Conservation (phyloP, 2,113 vertebrate species). For the Nasalis larvatus region DNA sequence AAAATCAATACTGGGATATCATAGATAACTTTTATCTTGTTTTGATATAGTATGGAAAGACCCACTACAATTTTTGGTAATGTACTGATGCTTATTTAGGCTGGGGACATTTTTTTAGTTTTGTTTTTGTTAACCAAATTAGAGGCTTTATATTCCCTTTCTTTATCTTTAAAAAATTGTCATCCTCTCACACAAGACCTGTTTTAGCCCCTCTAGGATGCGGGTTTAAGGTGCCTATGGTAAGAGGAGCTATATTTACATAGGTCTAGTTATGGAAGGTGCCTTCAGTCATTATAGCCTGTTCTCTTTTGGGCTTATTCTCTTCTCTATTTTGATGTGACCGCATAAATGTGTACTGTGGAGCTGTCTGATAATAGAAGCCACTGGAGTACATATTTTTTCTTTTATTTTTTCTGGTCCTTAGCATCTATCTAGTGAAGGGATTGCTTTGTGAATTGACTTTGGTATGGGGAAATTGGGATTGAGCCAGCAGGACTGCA, state of each 20-base stretch:
- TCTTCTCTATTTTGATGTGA: conserved; percentile 43
- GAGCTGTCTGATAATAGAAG: conserved; percentile 36
- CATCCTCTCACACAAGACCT: background rate
- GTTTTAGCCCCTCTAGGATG: background rate
- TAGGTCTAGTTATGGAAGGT: background rate
- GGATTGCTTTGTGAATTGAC: conserved; percentile 46
- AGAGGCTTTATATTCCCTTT: conserved; percentile 27
- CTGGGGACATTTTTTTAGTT: conserved; percentile 13
- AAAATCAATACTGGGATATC: conserved; percentile 11
- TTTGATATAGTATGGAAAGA: conserved; percentile 34
- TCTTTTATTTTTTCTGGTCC: conserved; percentile 42
- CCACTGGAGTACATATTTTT: background rate
- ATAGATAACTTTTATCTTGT: conserved; percentile 21
- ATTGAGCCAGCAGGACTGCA: background rate
- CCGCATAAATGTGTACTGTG: background rate
- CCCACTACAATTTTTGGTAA: background rate
- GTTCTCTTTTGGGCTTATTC: background rate
- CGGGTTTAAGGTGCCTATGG: background rate
- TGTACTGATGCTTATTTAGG: conserved; percentile 12
- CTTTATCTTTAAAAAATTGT: background rate
- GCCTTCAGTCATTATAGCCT: background rate
- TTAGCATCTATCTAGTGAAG: conserved; percentile 28
- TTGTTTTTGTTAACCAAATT: conserved; percentile 32
- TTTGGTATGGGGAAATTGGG: conserved; percentile 24
- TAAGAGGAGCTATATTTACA: conserved; percentile 1